Percentiles rank a stretch among this genome's conserved stretches.
Conservation (phyloP, 2,797 vertebrate species). For the Morus bassanus region DNA sequence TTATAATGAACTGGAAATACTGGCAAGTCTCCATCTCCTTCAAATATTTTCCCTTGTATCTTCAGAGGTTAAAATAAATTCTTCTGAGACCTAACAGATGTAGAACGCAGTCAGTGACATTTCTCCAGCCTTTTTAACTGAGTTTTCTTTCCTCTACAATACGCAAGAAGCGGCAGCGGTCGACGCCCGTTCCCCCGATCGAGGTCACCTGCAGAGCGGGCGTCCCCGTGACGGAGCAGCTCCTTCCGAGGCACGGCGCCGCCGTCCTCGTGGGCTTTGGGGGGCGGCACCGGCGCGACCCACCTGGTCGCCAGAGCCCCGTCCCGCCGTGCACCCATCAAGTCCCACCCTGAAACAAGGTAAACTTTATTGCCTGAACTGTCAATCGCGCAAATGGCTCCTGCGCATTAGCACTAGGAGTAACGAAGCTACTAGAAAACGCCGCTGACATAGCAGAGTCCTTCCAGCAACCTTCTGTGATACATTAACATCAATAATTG, state of each 20-base stretch:
- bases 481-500: background rate
- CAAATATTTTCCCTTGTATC: constrained; percentile 46
- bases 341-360: background rate
- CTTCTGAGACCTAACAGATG: constrained; percentile 49
- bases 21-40: constrained; percentile 48
- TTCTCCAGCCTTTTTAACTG: background rate
- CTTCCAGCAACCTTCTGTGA: background rate
- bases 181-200: background rate
- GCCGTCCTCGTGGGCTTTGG: background rate
- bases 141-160: background rate
- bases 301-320: background rate
- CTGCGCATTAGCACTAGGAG: accelerated
- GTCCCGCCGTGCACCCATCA: background rate
- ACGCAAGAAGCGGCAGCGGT: background rate
- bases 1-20: constrained; percentile 54
- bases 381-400: background rate
- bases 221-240: background rate
- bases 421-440: background rate
- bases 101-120: background rate
- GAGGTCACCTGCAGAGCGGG: background rate
- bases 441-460: background rate
- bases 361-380: background rate
- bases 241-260: accelerated
- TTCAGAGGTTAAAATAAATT: constrained; percentile 56
- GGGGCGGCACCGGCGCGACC: background rate